Evolutionary conservation across 2,888 invertebrate genomes (phyloP).

Genomic region (Ormyrus rosae): DNA sequence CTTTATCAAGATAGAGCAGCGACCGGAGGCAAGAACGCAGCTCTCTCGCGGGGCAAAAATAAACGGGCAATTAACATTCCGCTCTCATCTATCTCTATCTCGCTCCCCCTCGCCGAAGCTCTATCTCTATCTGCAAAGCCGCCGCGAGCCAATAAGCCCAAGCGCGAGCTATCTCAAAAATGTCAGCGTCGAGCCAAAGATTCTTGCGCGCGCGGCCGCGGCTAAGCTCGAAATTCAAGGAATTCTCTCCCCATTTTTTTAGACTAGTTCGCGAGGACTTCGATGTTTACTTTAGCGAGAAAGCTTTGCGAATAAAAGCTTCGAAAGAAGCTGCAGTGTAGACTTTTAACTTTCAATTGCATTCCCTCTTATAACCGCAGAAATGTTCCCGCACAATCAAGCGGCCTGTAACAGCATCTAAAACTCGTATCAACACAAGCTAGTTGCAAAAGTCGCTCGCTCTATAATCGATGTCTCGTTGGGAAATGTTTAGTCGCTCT

Average conservation of each 20-base stretch:
- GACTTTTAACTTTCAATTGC: too few relatives aligned
- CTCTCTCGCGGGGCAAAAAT: slow-evolving; percentile 65
- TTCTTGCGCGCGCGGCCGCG: slow-evolving; percentile 60
- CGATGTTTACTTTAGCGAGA: too few relatives aligned
- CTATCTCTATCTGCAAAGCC: slow-evolving; percentile 44
- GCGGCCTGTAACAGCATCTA: too few relatives aligned
- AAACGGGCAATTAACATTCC: slow-evolving; percentile 73
- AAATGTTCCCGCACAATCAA: too few relatives aligned
- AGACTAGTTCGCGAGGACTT: too few relatives aligned
- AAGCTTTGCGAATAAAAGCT: too few relatives aligned
- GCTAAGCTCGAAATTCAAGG: slow-evolving; percentile 62
- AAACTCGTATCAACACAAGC: too few relatives aligned
- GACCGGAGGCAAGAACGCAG: slow-evolving; percentile 45
- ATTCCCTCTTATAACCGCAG: too few relatives aligned
- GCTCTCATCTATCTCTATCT: slow-evolving; percentile 65
- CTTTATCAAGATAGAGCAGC: not conserved
- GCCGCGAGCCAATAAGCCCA: slow-evolving; percentile 56
- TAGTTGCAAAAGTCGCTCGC: not conserved
- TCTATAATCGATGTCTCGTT: slow-evolving; percentile 21
- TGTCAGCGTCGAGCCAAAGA: slow-evolving; percentile 67
- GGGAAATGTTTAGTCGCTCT: slow-evolving; percentile 20
- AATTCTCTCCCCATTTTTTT: slow-evolving; percentile 60
- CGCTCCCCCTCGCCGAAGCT: not conserved
- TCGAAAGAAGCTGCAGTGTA: too few relatives aligned
- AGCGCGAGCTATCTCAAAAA: slow-evolving; percentile 64